Conservation (phyloP, 2,797 vertebrate genomes). For the Rhodeus uyekii region DNA sequence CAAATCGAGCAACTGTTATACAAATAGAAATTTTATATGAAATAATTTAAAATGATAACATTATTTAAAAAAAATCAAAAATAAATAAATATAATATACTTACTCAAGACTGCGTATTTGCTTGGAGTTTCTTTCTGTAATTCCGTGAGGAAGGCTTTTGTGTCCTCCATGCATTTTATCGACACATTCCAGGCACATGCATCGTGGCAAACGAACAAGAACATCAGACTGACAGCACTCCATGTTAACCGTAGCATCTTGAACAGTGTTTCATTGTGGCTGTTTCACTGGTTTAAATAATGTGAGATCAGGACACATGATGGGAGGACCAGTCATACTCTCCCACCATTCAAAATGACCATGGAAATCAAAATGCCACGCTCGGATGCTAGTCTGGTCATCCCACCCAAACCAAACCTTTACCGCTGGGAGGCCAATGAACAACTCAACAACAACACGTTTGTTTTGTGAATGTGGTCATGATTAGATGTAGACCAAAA, state of each 20-base stretch:
- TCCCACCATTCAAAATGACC: slow-evolving; percentile 25
- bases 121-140: slow-evolving; percentile 75
- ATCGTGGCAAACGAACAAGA: slow-evolving; percentile 22
- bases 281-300: slow-evolving; percentile 68
- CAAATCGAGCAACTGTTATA: no score
- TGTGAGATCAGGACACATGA: slow-evolving; percentile 41
- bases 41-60: not conserved
- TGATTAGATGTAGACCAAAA: not conserved
- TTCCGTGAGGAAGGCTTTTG: slow-evolving; percentile 76
- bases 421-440: not conserved
- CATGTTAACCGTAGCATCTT: slow-evolving; percentile 66
- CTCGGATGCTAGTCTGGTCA: not conserved
- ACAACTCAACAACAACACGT: not conserved
- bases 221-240: slow-evolving; percentile 45
- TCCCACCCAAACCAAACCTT: not conserved
- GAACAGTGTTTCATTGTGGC: slow-evolving; percentile 26
- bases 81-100: slow-evolving; percentile 71
- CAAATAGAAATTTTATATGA: not conserved
- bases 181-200: slow-evolving; percentile 64
- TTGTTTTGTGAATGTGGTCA: not conserved
- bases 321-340: slow-evolving; percentile 3
- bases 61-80: not conserved
- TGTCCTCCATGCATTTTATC: slow-evolving; percentile 76
- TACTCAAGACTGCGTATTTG: slow-evolving; percentile 82
- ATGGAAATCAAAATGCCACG: slow-evolving; percentile 42